Conservation (phyloP, 92 coral and sea anemone species). For the Umimayanthus chanpuru region DNA sequence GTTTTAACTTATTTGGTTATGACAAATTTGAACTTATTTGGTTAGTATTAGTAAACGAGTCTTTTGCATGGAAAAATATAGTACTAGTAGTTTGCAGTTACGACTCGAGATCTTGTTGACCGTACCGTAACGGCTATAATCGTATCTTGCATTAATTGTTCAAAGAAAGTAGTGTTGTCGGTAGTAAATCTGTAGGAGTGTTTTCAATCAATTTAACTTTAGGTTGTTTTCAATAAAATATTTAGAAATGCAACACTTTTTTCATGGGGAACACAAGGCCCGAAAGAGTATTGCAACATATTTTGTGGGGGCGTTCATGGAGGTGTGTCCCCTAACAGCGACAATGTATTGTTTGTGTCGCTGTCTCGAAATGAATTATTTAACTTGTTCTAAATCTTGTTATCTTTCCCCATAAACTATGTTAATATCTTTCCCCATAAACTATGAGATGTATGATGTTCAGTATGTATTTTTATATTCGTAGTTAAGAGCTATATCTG, state of each 20-base stretch:
- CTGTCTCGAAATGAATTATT: too few species aligned
- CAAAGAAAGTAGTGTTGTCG: background rate
- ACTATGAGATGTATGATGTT: too few species aligned
- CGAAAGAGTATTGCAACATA: background rate
- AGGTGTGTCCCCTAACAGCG: conserved; percentile 32
- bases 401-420: too few species aligned
- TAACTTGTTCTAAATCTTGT: too few species aligned
- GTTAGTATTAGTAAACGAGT: background rate
- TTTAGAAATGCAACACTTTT: background rate
- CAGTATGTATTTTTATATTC: too few species aligned
- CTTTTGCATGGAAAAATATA: too few species aligned
- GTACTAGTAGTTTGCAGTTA: too few species aligned
- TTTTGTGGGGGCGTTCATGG: conserved; percentile 49
- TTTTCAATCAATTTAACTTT: background rate
- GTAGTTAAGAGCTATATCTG: too few species aligned
- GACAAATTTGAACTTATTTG: background rate
- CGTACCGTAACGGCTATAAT: background rate
- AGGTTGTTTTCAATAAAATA: background rate
- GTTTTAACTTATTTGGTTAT: background rate
- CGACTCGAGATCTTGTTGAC: background rate
- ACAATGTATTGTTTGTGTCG: background rate
- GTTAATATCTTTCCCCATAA: too few species aligned
- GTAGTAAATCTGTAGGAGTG: background rate
- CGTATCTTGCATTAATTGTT: background rate
- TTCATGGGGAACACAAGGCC: background rate